Conservation (phyloP, 2,888 invertebrate genomes). For the Sphaerophoria taeniata region DNA sequence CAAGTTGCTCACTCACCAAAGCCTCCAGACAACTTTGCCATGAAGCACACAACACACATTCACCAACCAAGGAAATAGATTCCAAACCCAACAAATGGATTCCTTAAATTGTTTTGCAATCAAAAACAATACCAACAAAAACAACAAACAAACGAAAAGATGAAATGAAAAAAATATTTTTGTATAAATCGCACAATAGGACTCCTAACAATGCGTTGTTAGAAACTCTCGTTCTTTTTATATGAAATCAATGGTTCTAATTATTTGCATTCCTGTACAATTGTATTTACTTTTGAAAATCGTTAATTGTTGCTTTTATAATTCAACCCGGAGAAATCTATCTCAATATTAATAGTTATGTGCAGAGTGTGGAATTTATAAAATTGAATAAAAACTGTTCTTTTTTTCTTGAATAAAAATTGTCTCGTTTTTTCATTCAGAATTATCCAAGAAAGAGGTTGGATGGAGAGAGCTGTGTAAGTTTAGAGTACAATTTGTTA, state of each 20-base stretch:
- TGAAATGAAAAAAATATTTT: slow-evolving; percentile 56
- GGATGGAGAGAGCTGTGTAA: not conserved
- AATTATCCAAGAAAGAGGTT: too few species aligned
- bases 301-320: not conserved
- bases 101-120: not conserved
- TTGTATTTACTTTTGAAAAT: slow-evolving; percentile 48
- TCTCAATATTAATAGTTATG: not conserved
- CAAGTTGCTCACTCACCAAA: slow-evolving; percentile 93
- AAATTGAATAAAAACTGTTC: not conserved
- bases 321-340: too few species aligned
- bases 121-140: not conserved
- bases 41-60: slow-evolving; percentile 88
- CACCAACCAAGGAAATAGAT: slow-evolving; percentile 94
- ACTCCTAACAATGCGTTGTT: slow-evolving; percentile 26
- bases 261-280: slow-evolving; percentile 64
- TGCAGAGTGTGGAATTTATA: not conserved
- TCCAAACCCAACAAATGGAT: not conserved
- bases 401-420: not conserved
- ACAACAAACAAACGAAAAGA: slow-evolving; percentile 6
- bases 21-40: slow-evolving; percentile 86
- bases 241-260: slow-evolving; percentile 32
- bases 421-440: too few species aligned
- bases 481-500: not conserved
- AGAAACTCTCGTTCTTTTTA: not conserved
- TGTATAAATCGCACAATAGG: slow-evolving; percentile 55